phyloP scores from a whole-genome alignment of 2,888 invertebrate species.

The Drosophila merina region DNA sequence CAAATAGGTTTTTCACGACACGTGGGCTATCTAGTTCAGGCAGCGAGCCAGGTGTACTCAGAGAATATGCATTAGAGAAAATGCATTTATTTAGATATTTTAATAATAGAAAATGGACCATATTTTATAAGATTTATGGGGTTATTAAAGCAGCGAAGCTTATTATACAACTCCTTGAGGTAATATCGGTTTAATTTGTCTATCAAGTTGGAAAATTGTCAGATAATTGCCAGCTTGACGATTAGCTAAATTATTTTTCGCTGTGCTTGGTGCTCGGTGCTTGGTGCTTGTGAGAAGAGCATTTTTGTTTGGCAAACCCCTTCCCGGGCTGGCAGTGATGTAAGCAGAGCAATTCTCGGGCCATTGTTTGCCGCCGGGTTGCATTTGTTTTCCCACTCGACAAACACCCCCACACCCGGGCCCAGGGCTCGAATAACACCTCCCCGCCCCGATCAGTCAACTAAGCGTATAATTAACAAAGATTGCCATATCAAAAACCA shows the following conservation, averaged over 20 bases:
- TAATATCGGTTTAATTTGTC: background rate
- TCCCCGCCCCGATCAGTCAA: constrained; percentile 32
- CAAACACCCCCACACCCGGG: constrained; percentile 16
- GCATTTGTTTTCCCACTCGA: constrained; percentile 44
- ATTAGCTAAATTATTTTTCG: background rate
- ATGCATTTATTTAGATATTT: background rate
- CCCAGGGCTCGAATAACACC: background rate
- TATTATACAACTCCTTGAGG: background rate
- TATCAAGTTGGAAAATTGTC: background rate
- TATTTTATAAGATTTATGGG: background rate
- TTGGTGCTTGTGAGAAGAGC: constrained; percentile 13
- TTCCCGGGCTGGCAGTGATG: constrained; percentile 47
- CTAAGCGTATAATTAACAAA: constrained; percentile 64
- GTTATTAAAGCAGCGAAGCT: background rate
- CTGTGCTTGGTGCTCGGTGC: constrained; percentile 3
- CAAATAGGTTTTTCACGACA: constrained; percentile 52
- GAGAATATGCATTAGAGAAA: background rate
- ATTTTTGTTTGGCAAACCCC: constrained; percentile 68
- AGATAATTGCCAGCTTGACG: background rate
- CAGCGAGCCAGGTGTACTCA: constrained; percentile 3
- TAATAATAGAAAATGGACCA: background rate
- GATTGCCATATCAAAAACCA: constrained; percentile 52
- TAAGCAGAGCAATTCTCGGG: constrained; percentile 47
- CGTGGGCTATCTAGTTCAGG: constrained; percentile 36
- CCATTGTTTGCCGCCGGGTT: constrained; percentile 47